Conservation (phyloP, 92 coral and sea anemone genomes). For the Micromussa lordhowensis region DNA sequence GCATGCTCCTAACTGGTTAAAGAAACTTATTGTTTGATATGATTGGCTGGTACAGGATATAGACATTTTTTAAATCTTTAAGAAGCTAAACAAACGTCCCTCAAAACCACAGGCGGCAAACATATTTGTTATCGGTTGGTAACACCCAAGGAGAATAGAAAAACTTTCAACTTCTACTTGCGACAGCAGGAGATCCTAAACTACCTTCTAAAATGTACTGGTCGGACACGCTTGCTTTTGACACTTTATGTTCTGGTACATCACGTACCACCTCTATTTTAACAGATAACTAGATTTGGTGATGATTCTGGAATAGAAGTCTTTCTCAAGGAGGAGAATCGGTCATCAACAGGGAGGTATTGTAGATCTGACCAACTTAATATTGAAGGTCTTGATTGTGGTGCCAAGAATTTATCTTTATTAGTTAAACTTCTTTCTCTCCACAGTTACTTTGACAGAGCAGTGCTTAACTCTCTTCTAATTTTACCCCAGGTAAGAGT, state of each 20-base stretch:
- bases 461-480: constrained; percentile 25
- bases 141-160: too few species aligned
- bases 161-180: too few species aligned
- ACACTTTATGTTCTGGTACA: neutral
- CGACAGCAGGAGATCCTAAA: too few species aligned
- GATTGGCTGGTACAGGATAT: too few species aligned
- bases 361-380: neutral
- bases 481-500: constrained; percentile 29
- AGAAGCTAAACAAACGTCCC: too few species aligned
- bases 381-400: neutral
- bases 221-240: too few species aligned
- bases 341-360: constrained; percentile 33
- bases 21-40: too few species aligned
- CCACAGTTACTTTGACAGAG: constrained; percentile 39
- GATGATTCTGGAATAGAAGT: constrained; percentile 16
- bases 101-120: too few species aligned
- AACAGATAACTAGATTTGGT: constrained; percentile 11
- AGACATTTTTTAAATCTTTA: too few species aligned
- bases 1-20: too few species aligned
- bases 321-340: constrained; percentile 26
- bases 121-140: too few species aligned
- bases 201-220: too few species aligned
- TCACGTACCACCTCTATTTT: neutral
- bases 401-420: neutral
- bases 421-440: neutral